These are phyloP conservation scores for Acipenser transmontanus DNA, from an alignment of 2,797 vertebrate genomes.

Conservation along the genomic window DNA sequence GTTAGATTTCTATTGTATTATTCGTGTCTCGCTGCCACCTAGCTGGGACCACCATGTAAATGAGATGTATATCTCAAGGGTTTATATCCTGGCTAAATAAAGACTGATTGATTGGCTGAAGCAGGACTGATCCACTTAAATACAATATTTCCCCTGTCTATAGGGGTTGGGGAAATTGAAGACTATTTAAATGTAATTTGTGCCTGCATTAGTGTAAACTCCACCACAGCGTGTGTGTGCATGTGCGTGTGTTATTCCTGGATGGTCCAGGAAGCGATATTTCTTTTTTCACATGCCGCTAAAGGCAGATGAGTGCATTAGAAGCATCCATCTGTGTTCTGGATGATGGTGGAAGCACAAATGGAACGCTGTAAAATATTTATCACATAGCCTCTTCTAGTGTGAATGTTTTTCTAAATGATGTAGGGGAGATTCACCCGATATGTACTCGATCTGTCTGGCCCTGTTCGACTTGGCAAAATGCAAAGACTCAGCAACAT, in stretches of 20 bases:
- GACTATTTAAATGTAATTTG: too few species aligned
- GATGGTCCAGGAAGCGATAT: too few species aligned
- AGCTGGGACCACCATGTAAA: too few species aligned
- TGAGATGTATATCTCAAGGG: too few species aligned
- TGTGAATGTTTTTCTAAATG: conserved; percentile 12
- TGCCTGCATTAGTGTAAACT: too few species aligned
- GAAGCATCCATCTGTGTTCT: conserved; percentile 16
- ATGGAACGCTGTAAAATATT: conserved; percentile 11
- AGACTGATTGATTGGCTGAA: too few species aligned
- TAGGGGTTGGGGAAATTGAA: too few species aligned
- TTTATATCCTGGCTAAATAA: too few species aligned
- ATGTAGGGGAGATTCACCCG: conserved; percentile 12
- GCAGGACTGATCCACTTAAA: too few species aligned
- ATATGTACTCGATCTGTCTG: neutral
- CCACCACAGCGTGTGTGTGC: neutral
- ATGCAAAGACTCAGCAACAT: neutral
- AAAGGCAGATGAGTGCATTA: neutral
- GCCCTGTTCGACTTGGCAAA: neutral
- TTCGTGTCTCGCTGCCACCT: too few species aligned
- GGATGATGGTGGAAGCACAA: conserved; percentile 9
- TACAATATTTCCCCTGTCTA: too few species aligned
- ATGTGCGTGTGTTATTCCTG: neutral
- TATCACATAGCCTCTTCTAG: conserved; percentile 2
- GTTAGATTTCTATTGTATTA: too few species aligned
- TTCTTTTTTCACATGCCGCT: neutral